Evolutionary conservation across 2,797 vertebrate genomes (phyloP).

Genomic region (Agapornis canus): DNA sequence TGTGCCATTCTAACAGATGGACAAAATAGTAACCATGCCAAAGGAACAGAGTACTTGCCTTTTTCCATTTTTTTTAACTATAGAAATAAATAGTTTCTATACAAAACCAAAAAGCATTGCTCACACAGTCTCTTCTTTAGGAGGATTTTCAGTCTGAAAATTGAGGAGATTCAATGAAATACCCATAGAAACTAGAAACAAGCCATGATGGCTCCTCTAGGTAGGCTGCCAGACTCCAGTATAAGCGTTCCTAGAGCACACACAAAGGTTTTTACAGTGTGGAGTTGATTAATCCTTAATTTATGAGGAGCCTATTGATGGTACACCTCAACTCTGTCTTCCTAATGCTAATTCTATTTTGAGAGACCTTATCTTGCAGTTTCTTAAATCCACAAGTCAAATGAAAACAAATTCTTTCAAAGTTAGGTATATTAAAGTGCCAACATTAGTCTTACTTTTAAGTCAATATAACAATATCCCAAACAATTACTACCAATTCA

Average conservation of each 20-base stretch:
- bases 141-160: neutral
- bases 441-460: neutral
- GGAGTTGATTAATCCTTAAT: neutral
- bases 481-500: neutral
- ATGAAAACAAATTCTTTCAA: neutral
- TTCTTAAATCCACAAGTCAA: neutral
- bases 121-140: neutral
- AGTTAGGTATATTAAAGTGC: neutral
- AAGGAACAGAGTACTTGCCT: constrained; percentile 41
- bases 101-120: constrained; percentile 8
- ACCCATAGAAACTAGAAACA: neutral
- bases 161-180: neutral
- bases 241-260: neutral
- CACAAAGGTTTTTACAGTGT: neutral
- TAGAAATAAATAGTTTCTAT: constrained; percentile 23
- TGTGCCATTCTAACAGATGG: constrained; percentile 75
- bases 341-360: neutral
- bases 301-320: neutral
- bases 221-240: neutral
- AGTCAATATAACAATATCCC: neutral
- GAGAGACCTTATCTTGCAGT: neutral
- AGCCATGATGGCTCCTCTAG: neutral
- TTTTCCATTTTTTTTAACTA: neutral
- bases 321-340: neutral
- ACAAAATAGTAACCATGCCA: constrained; percentile 47